phyloP scores from a whole-genome alignment of 1,140 invertebrate genomes.

The Arctopsyche grandis region DNA sequence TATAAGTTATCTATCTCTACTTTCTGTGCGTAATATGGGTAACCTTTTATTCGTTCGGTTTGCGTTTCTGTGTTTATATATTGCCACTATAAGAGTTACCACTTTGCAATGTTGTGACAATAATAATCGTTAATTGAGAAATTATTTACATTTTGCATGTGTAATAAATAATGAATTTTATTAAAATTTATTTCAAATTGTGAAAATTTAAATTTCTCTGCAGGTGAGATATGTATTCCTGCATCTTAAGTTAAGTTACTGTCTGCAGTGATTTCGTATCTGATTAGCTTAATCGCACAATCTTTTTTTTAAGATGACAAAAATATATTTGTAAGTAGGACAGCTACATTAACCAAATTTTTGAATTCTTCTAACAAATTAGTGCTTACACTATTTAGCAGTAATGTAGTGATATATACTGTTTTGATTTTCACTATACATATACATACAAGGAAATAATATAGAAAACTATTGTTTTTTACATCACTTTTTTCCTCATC shows the following conservation, averaged over 20 bases:
- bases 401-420: conserved; percentile 19
- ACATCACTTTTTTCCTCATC: neutral
- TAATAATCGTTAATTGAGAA: neutral
- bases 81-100: neutral
- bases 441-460: neutral
- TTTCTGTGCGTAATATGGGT: neutral
- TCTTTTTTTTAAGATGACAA: neutral
- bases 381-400: conserved; percentile 16
- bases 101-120: neutral
- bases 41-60: neutral
- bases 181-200: too few relatives aligned
- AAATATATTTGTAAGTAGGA: neutral
- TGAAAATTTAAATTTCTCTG: neutral
- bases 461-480: conserved; percentile 9
- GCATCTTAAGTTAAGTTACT: neutral
- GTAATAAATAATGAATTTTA: neutral
- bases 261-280: neutral
- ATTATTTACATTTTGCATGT: neutral
- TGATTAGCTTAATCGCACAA: neutral
- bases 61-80: neutral
- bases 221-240: neutral
- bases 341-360: conserved; percentile 18
- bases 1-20: conserved; percentile 6
- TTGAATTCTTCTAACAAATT: conserved; percentile 21
- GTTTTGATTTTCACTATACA: conserved; percentile 26